A percentile compares a stretch with the other conserved stretches of the same genome.
phyloP scores from a whole-genome alignment of 2,113 vertebrate genomes.

The Scatophagus argus region DNA sequence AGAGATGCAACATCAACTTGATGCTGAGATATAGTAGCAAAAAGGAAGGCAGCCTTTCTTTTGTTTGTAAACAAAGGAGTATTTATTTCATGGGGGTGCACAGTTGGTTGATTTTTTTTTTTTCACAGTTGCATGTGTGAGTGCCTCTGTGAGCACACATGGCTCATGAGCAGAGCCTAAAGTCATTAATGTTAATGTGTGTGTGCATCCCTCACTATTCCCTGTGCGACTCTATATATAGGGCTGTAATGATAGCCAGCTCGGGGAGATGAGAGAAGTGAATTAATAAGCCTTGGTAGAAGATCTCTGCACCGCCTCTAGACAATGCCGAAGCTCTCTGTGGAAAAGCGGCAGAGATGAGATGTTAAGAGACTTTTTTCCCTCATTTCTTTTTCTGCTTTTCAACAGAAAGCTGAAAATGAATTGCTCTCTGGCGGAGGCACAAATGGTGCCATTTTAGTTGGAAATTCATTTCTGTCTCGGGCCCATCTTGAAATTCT shows the following conservation, averaged over 20 bases:
- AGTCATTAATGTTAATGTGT: constrained; percentile 86
- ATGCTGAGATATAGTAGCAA: constrained; percentile 23
- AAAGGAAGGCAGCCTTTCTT: constrained; percentile 46
- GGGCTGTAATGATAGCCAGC: constrained; percentile 85
- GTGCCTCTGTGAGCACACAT: constrained; percentile 55
- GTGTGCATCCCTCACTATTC: constrained; percentile 82
- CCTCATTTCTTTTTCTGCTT: constrained; percentile 48
- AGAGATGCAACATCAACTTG: constrained; percentile 24
- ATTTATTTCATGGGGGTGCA: constrained; percentile 63
- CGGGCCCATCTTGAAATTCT: constrained; percentile 40
- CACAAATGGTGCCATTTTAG: constrained; percentile 63
- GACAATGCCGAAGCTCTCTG: constrained; percentile 77
- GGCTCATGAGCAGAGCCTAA: constrained; percentile 76
- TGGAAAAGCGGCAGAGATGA: constrained; percentile 75
- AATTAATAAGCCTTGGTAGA: constrained; percentile 84
- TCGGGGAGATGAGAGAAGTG: constrained; percentile 83
- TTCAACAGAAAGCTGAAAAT: constrained; percentile 59
- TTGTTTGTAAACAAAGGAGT: constrained; percentile 76
- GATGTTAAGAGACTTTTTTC: constrained; percentile 69
- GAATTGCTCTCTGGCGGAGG: constrained; percentile 62
- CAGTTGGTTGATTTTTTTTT: constrained; percentile 29
- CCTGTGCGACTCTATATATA: constrained; percentile 85
- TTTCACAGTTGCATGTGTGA: constrained; percentile 54
- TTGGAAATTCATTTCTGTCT: constrained; percentile 52
- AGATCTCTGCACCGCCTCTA: constrained; percentile 80